Percentiles rank a stretch among this genome's conserved stretches.
Conservation (phyloP, 2,888 invertebrate species). For the Electrophaes corylata region DNA sequence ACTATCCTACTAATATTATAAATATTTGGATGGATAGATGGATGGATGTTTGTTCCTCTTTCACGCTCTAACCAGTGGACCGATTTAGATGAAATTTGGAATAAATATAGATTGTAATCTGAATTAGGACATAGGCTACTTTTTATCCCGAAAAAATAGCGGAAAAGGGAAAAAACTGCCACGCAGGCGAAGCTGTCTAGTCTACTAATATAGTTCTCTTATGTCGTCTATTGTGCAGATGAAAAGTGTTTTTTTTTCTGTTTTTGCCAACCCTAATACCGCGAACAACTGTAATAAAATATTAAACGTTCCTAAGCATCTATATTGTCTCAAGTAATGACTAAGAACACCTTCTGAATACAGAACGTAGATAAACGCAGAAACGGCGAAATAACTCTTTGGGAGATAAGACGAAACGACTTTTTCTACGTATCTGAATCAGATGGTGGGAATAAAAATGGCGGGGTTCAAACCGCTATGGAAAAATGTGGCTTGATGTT, state of each 20-base stretch:
- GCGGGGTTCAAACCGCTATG: neutral
- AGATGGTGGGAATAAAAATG: conserved; percentile 26
- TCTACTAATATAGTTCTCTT: no score
- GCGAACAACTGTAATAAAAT: conserved; percentile 75
- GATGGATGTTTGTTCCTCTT: no score
- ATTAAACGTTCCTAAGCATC: conserved; percentile 77
- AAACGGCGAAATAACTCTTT: conserved; percentile 40
- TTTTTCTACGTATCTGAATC: conserved; percentile 23
- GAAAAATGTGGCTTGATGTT: neutral
- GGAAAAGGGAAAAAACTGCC: no score
- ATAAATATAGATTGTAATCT: no score
- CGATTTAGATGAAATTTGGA: no score
- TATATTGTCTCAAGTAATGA: conserved; percentile 75
- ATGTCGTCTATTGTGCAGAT: neutral
- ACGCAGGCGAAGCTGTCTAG: no score
- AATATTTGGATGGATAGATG: no score
- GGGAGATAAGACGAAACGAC: conserved; percentile 31
- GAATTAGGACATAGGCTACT: no score
- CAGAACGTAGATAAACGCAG: conserved; percentile 56
- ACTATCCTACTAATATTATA: no score
- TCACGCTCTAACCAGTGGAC: no score
- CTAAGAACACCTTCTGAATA: conserved; percentile 81
- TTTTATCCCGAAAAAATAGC: no score
- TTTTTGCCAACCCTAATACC: conserved; percentile 47
- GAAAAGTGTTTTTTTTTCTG: conserved; percentile 39